Percentiles rank a stretch among this genome's conserved stretches.
These are phyloP conservation scores for Myripristis jacobus DNA, from an alignment of 2,797 vertebrate species.

Conservation along the genomic window DNA sequence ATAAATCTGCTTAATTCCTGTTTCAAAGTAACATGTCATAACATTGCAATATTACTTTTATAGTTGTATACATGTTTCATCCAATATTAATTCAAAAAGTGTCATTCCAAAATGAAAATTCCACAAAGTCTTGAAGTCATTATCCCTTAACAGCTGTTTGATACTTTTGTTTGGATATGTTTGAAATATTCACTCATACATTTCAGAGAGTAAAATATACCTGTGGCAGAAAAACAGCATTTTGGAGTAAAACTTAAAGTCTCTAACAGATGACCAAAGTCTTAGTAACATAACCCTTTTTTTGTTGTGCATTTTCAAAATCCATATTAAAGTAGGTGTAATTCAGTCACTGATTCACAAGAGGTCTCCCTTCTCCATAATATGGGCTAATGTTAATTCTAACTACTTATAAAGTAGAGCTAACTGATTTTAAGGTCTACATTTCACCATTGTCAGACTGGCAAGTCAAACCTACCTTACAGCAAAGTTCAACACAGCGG, in stretches of 20 bases:
- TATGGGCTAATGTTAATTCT: background rate
- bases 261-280: background rate
- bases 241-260: background rate
- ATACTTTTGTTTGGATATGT: background rate
- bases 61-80: background rate
- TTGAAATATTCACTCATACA: too few relatives aligned
- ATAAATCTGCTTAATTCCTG: too few relatives aligned
- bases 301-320: background rate
- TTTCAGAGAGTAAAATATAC: too few relatives aligned
- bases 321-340: slow-evolving; percentile 35
- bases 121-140: background rate
- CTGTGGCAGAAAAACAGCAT: too few relatives aligned
- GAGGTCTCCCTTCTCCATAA: slow-evolving; percentile 71
- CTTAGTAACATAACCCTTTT: background rate
- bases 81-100: background rate
- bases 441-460: background rate
- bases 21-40: background rate
- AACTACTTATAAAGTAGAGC: background rate
- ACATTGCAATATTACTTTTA: background rate
- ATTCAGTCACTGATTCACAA: slow-evolving; percentile 57
- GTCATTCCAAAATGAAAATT: too few relatives aligned
- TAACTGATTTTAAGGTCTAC: background rate
- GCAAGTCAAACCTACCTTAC: background rate
- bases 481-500: background rate
- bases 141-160: background rate